Conservation (phyloP, 1,140 invertebrate species). For the Euwallacea similis region DNA sequence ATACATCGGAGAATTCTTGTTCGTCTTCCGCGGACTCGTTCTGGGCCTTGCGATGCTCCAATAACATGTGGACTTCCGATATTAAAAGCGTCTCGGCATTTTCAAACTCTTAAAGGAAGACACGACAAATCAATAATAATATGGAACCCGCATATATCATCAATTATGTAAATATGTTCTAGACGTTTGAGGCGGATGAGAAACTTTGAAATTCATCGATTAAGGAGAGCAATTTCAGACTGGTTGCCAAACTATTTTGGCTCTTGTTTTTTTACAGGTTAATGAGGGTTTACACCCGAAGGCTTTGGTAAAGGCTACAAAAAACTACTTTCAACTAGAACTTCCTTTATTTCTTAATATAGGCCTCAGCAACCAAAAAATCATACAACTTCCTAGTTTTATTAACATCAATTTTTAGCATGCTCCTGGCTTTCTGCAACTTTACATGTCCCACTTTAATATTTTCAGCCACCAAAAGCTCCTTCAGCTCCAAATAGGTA, state of each 20-base stretch:
- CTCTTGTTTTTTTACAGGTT: no score
- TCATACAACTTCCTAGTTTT: conserved; percentile 90
- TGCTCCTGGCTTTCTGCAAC: conserved; percentile 75
- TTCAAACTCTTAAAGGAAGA: conserved; percentile 85
- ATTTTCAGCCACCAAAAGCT: conserved; percentile 73
- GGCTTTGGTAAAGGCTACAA: background rate
- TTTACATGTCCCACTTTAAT: conserved; percentile 69
- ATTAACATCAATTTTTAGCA: conserved; percentile 92
- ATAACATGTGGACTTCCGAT: conserved; percentile 96
- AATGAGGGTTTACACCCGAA: no score
- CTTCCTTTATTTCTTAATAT: conserved; percentile 57
- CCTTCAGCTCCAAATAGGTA: conserved; percentile 77
- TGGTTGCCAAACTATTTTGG: no score
- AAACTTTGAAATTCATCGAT: no score
- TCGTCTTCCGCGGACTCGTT: conserved; percentile 98
- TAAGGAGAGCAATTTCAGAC: no score
- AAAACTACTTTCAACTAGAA: background rate
- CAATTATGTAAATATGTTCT: background rate
- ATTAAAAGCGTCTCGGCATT: conserved; percentile 97
- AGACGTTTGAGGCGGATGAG: no score
- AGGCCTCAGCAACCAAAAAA: conserved; percentile 72
- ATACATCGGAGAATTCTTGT: conserved; percentile 97
- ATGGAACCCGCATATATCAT: background rate
- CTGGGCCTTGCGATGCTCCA: conserved; percentile 96
- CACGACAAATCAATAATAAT: conserved; percentile 6